Conservation (phyloP, 2,797 vertebrate genomes). For the Pseudomugil tenellus region DNA sequence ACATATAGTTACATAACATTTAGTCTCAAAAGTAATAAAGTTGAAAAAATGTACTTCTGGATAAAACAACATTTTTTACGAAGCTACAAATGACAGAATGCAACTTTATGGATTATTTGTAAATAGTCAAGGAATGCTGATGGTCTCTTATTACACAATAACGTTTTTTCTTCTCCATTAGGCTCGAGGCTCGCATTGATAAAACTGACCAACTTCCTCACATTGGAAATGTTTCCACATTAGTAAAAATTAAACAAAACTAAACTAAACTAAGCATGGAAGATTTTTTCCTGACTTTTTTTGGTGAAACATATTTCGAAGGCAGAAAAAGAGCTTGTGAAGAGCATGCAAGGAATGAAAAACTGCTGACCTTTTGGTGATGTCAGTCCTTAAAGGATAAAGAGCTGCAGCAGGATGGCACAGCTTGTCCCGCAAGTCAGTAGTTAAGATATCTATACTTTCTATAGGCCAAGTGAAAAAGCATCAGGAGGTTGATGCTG, state of each 20-base stretch:
- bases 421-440: conserved; percentile 10
- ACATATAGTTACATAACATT: too few relatives aligned
- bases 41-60: background rate
- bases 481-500: conserved; percentile 51
- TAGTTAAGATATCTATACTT: conserved; percentile 34
- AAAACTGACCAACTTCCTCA: background rate
- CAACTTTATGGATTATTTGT: background rate
- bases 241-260: background rate
- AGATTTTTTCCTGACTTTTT: background rate
- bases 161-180: background rate
- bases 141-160: background rate
- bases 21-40: too few relatives aligned
- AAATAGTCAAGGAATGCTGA: background rate
- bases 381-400: conserved; percentile 43
- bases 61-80: background rate
- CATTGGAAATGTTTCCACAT: background rate
- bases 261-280: too few relatives aligned
- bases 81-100: background rate
- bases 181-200: background rate
- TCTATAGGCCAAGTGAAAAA: conserved; percentile 29
- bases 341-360: background rate
- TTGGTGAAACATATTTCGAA: background rate
- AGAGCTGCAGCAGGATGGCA: conserved; percentile 11
- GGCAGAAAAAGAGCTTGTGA: background rate
- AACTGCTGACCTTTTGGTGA: conserved; percentile 71